A percentile compares a stretch with the other conserved stretches of the same genome.
phyloP scores from a whole-genome alignment of 1,140 invertebrate genomes.

The Tetraneura akinire region DNA sequence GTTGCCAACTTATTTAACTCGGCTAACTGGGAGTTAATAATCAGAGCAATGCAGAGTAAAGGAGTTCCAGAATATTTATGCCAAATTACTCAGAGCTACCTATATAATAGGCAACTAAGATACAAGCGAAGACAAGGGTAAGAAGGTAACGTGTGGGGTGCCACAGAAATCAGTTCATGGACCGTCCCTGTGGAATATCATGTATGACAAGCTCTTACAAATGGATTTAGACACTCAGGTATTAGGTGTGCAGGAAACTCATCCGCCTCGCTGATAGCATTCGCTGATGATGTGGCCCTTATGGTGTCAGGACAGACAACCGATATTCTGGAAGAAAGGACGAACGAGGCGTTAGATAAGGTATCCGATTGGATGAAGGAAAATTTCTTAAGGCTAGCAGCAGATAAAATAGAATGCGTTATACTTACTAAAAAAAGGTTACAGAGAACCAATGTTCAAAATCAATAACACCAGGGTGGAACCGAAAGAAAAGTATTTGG shows the following conservation, averaged over 20 bases:
- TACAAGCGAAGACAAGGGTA: neutral
- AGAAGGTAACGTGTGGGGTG: neutral
- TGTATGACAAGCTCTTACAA: slow-evolving; percentile 18
- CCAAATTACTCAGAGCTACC: neutral
- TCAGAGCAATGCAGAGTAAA: neutral
- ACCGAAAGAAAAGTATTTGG: slow-evolving; percentile 5
- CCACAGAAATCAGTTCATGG: slow-evolving; percentile 17
- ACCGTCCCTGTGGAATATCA: slow-evolving; percentile 30
- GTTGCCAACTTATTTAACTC: slow-evolving; percentile 34
- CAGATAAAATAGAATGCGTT: neutral
- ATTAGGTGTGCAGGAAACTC: neutral
- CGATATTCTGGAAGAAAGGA: neutral
- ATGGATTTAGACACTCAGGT: too few relatives aligned
- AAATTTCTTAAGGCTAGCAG: neutral
- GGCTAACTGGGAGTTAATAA: slow-evolving; percentile 19
- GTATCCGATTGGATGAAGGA: neutral
- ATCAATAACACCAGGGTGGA: neutral
- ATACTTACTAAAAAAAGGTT: neutral
- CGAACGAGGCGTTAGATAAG: neutral
- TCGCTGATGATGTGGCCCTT: slow-evolving; percentile 13
- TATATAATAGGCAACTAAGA: neutral
- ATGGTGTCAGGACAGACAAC: neutral
- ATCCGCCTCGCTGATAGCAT: neutral
- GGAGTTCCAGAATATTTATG: neutral
- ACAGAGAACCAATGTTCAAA: neutral